Evolutionary conservation across 1,140 invertebrate species (phyloP), one percentile per base, ranked within the genome.

Genomic region (Drosophila sturtevanti): DNA sequence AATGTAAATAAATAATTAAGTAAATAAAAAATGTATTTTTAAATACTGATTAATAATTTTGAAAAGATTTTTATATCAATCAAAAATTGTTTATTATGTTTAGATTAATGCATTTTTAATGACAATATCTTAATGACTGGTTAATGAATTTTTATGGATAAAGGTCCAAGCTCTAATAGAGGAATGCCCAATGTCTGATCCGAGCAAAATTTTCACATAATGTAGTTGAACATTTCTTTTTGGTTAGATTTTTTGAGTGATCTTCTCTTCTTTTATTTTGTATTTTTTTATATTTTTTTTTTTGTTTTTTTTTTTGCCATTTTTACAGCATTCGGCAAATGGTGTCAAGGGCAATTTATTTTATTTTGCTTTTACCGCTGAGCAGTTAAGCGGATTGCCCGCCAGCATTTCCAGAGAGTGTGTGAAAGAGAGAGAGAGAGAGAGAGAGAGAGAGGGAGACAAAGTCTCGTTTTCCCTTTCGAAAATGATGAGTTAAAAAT

Each of bases 261-360:
- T 63, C 68, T 69, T 18, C 75, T 81, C 18, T 11, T 81, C 74
- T 72, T 27, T 66, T 22, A 61, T 56, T 51, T 31, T n/a, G 5
- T 11, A 31, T 34, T 52, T 44, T 22, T 4, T 0, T 24, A 3
- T 24, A 3, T 24, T 24, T 24, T 24, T 24, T 24, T 31, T 31
- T 31, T 31, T 24, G 22, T 61, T 48, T 44, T 56, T 56, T 34
- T 64, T 63, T 27, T 62, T 48, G 51, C 34, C 58, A 67, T 59
- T 18, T 58, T 35, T 66, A 74, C 59, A 74, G 44, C 16, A 18
- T 60, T 44, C 34, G 66, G 41, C 22, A 63, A 87, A 80, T 62
- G 72, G 63, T 84, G 84, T 84, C 84, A 89, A 84, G 84, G 84
- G 48, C 67, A 34, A 48, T 52, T 44, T 35, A 44, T 63, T 44